phyloP scores from a whole-genome alignment of 2,888 invertebrate genomes.

The Hemithea aestivaria region DNA sequence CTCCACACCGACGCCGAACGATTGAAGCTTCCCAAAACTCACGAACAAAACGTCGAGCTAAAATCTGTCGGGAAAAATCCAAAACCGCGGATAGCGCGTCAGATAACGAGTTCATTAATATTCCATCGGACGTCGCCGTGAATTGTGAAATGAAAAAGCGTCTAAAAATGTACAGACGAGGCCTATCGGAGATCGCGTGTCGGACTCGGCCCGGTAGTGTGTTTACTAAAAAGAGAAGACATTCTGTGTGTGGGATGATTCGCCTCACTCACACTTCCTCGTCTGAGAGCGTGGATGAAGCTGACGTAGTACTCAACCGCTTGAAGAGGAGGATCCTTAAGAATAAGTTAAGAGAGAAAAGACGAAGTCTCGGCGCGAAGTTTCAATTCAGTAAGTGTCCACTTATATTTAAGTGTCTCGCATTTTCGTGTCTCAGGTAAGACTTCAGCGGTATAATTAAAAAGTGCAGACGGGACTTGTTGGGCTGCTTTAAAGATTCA shows the following conservation, averaged over 20 bases:
- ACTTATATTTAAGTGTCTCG: conserved; percentile 24
- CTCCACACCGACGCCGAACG: conserved; percentile 52
- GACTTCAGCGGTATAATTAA: conserved; percentile 12
- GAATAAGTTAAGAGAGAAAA: conserved; percentile 71
- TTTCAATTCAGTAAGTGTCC: conserved; percentile 56
- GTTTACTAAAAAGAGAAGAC: conserved; percentile 56
- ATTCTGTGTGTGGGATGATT: conserved; percentile 56
- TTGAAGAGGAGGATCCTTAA: conserved; percentile 72
- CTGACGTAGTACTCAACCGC: conserved; percentile 70
- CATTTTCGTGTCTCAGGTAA: conserved; percentile 19
- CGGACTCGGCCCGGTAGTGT: conserved; percentile 42
- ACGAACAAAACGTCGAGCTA: conserved; percentile 37
- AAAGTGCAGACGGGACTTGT: conserved; percentile 5
- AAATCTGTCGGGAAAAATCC: conserved; percentile 43
- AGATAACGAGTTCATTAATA: conserved; percentile 64
- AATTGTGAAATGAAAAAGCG: conserved; percentile 72
- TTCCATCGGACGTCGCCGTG: conserved; percentile 62
- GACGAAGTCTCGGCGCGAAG: conserved; percentile 55
- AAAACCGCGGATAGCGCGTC: conserved; percentile 51
- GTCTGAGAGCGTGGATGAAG: conserved; percentile 75
- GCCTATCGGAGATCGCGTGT: conserved; percentile 65
- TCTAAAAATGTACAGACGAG: conserved; percentile 72
- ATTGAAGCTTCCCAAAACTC: conserved; percentile 45
- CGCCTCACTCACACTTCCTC: conserved; percentile 60
- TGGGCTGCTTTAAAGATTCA: conserved; percentile 4